Evolutionary conservation across 2,888 invertebrate genomes (phyloP).

Genomic region (Thelaira solivaga): DNA sequence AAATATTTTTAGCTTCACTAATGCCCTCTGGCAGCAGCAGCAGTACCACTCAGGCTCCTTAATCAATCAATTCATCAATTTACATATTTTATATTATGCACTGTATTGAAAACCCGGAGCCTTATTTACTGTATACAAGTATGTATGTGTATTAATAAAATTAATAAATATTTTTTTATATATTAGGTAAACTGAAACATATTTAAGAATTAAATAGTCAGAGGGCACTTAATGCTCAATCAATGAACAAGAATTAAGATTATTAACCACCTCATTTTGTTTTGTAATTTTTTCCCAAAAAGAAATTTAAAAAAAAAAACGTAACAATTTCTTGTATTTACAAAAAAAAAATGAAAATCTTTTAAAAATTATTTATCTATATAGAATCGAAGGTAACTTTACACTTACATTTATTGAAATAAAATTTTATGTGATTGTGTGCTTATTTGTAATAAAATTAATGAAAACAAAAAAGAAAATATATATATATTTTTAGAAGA

Average conservation of each 20-base stretch:
- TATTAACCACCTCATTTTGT: not conserved
- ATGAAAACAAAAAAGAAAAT: slow-evolving; percentile 18
- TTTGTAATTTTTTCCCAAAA: not conserved
- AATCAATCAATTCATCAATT: not conserved
- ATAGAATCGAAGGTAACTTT: slow-evolving; percentile 7
- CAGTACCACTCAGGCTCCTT: slow-evolving; percentile 46
- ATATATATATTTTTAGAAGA: too few relatives aligned
- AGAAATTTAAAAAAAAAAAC: slow-evolving; percentile 13
- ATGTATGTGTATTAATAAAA: slow-evolving; percentile 3
- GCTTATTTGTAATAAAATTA: slow-evolving; percentile 33
- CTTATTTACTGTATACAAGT: slow-evolving; percentile 46
- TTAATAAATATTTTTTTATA: slow-evolving; percentile 13
- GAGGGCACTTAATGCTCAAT: slow-evolving; percentile 22
- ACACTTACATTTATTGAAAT: slow-evolving; percentile 25
- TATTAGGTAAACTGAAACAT: slow-evolving; percentile 8
- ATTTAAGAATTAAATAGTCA: slow-evolving; percentile 58
- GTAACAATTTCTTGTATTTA: slow-evolving; percentile 38
- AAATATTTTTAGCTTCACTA: slow-evolving; percentile 70
- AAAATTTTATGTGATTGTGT: slow-evolving; percentile 54
- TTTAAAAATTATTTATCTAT: slow-evolving; percentile 21
- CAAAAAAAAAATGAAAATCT: slow-evolving; percentile 2
- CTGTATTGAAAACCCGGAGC: slow-evolving; percentile 26
- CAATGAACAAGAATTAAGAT: not conserved
- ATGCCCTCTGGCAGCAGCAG: slow-evolving; percentile 70
- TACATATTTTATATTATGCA: slow-evolving; percentile 7